Evolutionary conservation across 1,140 invertebrate genomes (phyloP).

Genomic region (Caenorhabditis briggsae): DNA sequence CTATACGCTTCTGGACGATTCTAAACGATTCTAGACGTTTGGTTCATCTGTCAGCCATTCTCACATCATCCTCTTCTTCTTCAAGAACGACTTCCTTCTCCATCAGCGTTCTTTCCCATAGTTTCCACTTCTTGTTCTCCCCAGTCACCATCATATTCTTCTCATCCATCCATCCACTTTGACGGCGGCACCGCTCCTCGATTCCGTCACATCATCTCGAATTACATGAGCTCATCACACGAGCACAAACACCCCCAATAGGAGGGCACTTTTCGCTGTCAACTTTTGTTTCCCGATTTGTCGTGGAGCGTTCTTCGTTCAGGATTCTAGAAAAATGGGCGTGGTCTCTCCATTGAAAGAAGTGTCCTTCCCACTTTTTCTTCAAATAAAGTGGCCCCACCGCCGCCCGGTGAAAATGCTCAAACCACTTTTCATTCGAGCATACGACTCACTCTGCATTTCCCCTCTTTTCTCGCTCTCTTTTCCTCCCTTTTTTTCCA

Average conservation of each 20-base stretch:
- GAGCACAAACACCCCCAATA: too few species aligned
- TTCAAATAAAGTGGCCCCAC: constrained; percentile 24
- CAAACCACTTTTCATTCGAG: constrained; percentile 40
- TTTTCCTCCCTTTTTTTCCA: neutral
- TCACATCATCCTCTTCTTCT: neutral
- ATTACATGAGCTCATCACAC: constrained; percentile 42
- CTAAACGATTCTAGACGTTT: too few species aligned
- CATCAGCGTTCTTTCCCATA: neutral
- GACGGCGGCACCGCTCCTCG: neutral
- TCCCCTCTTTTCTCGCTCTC: too few species aligned
- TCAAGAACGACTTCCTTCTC: neutral
- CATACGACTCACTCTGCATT: too few species aligned
- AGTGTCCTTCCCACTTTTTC: neutral
- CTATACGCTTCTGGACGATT: too few species aligned
- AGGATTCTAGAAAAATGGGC: constrained; percentile 9
- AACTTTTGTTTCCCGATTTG: constrained; percentile 42
- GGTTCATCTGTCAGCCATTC: neutral
- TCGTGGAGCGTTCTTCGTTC: neutral
- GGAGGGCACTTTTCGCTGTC: neutral
- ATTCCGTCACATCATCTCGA: constrained; percentile 52
- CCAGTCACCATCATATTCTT: neutral
- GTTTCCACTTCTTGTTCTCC: neutral
- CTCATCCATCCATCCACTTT: constrained; percentile 22
- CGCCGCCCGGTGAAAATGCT: neutral
- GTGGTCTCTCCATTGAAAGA: neutral